A percentile compares a stretch with the other conserved stretches of the same genome.
Evolutionary conservation across 1,140 invertebrate genomes (phyloP).

Genomic region (Reticulitermes speratus): DNA sequence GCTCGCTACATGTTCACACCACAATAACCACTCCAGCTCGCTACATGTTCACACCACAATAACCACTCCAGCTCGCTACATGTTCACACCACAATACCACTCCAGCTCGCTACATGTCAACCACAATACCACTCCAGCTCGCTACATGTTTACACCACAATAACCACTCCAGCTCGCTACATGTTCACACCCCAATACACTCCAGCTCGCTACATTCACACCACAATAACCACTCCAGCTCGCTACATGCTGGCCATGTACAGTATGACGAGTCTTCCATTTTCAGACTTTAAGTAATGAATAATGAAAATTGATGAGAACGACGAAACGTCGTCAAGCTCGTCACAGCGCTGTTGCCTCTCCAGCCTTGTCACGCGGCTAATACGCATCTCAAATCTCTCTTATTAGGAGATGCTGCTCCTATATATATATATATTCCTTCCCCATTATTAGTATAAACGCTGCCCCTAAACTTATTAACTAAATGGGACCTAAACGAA

Average conservation of each 20-base stretch:
- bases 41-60: no score
- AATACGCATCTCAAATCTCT: not conserved
- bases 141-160: no score
- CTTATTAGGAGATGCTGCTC: not conserved
- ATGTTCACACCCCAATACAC: no score
- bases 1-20: no score
- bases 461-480: slow-evolving; percentile 11
- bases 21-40: no score
- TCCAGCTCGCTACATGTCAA: no score
- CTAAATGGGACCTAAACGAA: slow-evolving; percentile 15
- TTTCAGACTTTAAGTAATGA: not conserved
- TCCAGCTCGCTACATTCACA: no score
- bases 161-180: no score
- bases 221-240: not conserved
- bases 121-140: no score
- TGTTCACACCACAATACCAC: no score
- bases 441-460: not conserved
- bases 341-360: not conserved
- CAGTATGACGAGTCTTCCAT: not conserved
- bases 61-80: no score
- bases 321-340: not conserved
- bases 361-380: not conserved
- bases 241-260: not conserved
- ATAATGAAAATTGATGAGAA: slow-evolving; percentile 5
- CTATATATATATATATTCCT: not conserved